Percentiles rank a stretch among this genome's conserved stretches.
These are phyloP conservation scores for Scomber colias DNA, from an alignment of 2,113 vertebrate genomes.

Conservation along the genomic window DNA sequence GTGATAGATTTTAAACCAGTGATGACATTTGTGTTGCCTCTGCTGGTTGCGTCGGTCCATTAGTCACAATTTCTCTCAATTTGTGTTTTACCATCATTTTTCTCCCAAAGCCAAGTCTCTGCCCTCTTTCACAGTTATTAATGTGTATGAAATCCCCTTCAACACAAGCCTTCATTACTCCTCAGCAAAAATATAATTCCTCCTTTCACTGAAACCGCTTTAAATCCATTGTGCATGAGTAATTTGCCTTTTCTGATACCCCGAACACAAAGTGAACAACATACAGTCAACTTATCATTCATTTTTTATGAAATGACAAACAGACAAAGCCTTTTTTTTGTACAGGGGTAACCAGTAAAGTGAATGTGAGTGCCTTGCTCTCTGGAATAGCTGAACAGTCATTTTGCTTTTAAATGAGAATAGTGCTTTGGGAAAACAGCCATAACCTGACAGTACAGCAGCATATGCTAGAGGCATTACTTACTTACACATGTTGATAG, in stretches of 20 bases:
- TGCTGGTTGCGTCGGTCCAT: too few relatives aligned
- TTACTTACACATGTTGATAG: constrained; percentile 30
- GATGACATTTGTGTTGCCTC: too few relatives aligned
- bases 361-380: constrained; percentile 20
- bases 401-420: constrained; percentile 41
- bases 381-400: constrained; percentile 43
- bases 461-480: constrained; percentile 19
- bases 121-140: background rate
- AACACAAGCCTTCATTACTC: background rate
- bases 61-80: too few relatives aligned
- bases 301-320: constrained; percentile 36
- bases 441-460: constrained; percentile 1
- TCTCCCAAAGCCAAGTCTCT: background rate
- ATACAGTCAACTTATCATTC: background rate
- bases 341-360: constrained; percentile 9
- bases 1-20: too few relatives aligned
- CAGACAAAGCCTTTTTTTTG: constrained; percentile 11
- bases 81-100: background rate
- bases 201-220: background rate
- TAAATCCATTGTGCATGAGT: background rate
- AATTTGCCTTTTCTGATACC: constrained; percentile 7
- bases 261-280: constrained; percentile 10
- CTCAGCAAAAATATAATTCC: background rate
- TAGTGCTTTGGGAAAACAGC: constrained; percentile 14
- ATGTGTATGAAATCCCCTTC: background rate